Evolutionary conservation across 37 sponge, comb jelly and placozoan genomes (phyloP).

Genomic region (Bolinopsis microptera): DNA sequence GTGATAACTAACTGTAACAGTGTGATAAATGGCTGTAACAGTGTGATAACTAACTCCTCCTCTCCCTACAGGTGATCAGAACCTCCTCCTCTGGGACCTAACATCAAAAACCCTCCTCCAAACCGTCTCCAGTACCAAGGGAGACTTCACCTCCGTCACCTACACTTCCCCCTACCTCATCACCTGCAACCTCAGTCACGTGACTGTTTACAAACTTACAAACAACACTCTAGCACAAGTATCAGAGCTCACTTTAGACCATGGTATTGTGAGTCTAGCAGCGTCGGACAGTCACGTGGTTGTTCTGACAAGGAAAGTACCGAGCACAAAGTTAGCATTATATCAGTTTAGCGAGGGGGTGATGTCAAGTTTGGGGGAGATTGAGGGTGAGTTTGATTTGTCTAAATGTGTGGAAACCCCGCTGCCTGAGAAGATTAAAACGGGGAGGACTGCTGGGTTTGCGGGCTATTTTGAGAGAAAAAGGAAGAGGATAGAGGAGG

Average conservation of each 20-base stretch:
- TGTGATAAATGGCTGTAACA: no score
- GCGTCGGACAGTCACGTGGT: background rate
- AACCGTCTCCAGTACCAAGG: background rate
- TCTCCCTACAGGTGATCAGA: conserved; percentile 8
- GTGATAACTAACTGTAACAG: no score
- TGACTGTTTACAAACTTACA: conserved; percentile 46
- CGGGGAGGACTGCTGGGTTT: background rate
- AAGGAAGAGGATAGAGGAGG: conserved; percentile 45
- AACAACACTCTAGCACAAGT: background rate
- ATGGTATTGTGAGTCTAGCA: background rate
- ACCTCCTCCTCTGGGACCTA: background rate
- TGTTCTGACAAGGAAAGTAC: background rate
- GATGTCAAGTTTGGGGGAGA: background rate
- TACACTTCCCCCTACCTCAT: background rate
- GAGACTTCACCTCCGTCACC: background rate
- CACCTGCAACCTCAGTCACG: background rate
- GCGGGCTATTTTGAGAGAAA: conserved; percentile 54
- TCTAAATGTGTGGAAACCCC: background rate
- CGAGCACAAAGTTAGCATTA: background rate
- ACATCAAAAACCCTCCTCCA: background rate
- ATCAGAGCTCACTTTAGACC: background rate
- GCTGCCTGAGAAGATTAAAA: conserved; percentile 15
- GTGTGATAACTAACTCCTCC: no score
- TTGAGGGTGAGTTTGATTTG: background rate
- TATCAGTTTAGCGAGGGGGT: conserved; percentile 27